Base-by-base conservation (phyloP, 2,888 invertebrate genomes). In the Argyra leucocephala region DNA sequence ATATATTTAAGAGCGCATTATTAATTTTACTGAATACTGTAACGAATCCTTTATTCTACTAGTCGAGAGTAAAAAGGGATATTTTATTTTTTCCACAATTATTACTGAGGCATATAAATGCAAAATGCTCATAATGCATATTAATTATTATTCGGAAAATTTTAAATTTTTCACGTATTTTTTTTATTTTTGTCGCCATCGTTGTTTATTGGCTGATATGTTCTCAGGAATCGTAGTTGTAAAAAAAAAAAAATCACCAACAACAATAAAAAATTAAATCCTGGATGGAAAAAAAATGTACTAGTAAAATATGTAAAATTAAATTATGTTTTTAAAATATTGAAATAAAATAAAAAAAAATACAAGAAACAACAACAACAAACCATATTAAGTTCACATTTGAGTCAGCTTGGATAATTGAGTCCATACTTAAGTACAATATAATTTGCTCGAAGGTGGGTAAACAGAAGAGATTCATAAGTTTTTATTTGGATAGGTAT, bases 91-190 rank as follows among this genome's bases (percentile, higher is more conserved):
- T 18, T 48, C 15, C n/a, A 48, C 48, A 48, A 15, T 48, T 48
- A 48, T 48, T n/a, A n/a, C n/a, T 48, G 48, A 48, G n/a, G 48
- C 48, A 48, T 48, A 48, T 48, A 48, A 48, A 15, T 48, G 48
- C 18, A 48, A 31, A 48, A 48, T 48, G 48, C 15, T 48, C 48
- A 48, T 48, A 48, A 48, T 48, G 48, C 48, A 48, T 48, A 48
- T 18, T 48, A 48, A 48, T 48, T 48, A 48, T 48, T 48, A 48
- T 48, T 48, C 48, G 48, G 4, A 48, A 48, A 48, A 12, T 18
- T 48, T 48, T 48, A 48, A 48, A 12, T 48, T 48, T 48, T 48
- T 48, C 48, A 48, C 48, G 48, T 48, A 18, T 48, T 48, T n/a
- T 18, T 5, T 48, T 12, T 18, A 18, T 48, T 15, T 37, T 15